Conservation (phyloP, 2,113 vertebrate species). For the Bothrops jararaca region DNA sequence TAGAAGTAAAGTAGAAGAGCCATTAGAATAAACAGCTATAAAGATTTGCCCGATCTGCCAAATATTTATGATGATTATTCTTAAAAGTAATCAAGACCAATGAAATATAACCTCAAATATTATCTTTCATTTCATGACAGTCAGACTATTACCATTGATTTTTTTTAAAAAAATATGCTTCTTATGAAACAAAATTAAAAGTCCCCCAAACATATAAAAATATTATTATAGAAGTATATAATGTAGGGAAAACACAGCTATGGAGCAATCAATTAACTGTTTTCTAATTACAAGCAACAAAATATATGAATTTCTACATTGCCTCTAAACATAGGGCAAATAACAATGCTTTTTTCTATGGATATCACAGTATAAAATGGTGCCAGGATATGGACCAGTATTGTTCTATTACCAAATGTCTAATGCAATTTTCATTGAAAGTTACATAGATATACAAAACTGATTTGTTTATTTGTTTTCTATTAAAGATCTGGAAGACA, state of each 20-base stretch:
- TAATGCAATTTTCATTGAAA: not conserved
- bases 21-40: not conserved
- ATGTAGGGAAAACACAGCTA: not conserved
- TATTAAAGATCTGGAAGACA: constrained; percentile 9
- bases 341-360: not conserved
- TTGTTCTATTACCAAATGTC: not conserved
- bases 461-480: not conserved
- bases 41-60: not conserved
- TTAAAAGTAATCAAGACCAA: not conserved
- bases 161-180: not conserved
- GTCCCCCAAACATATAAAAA: not conserved
- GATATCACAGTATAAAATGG: not conserved
- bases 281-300: not conserved
- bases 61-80: not conserved
- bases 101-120: not conserved
- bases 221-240: not conserved
- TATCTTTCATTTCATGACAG: not conserved
- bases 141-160: not conserved
- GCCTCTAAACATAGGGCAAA: not conserved
- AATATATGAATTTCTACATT: not conserved
- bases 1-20: not conserved
- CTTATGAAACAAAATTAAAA: not conserved
- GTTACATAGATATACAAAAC: not conserved
- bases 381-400: not conserved
- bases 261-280: not conserved